Evolutionary conservation across 2,797 vertebrate species (phyloP), one percentile per base, ranked within the genome.

Genomic region (Apogon hyalosoma): DNA sequence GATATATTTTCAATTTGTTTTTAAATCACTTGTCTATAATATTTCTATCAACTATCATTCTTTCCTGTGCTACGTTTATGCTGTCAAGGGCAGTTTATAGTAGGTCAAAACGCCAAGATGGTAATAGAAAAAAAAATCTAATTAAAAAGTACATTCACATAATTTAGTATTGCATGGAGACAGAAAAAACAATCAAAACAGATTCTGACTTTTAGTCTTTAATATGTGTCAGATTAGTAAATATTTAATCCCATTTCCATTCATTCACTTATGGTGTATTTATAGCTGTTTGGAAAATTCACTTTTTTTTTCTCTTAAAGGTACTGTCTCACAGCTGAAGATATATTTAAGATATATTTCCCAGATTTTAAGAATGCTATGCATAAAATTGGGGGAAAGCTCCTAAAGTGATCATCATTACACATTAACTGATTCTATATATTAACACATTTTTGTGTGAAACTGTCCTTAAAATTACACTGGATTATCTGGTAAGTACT

Each of bases 11-110:
- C 0, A 15, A 19, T 39, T 13, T 4, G 9, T 15, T 48, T 4
- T 16, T 39, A 6, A 31, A 50, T 63, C 57, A 33, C 6, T 43
- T 50, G 45, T 58, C 21, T 11, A 46, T 39, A 55, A 21, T 19
- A 41, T 47, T 13, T 40, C 13, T 21, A 21, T 40, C 18, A 43
- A 8, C 10, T 53, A 10, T 58, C 7, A 19, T 36, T 8, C 10
- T 18, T 45, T 52, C 3, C 39, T 43, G 0, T 14, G 19, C 46
- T 4, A 28, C 12, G 8, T 12, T 60, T 31, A 36, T 15, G 4
- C n/a, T 46, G 11, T 15, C 24, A 28, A 6, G 24, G 2, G 24
- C 24, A 28, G 24, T 64, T 16, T 38, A 7, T 46, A 18, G 53
- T 61, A 48, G 19, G 14, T 6, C 15, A 4, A 58, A 15, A 24